Conservation (phyloP, 1,140 invertebrate species). For the Hirudo medicinalis region DNA sequence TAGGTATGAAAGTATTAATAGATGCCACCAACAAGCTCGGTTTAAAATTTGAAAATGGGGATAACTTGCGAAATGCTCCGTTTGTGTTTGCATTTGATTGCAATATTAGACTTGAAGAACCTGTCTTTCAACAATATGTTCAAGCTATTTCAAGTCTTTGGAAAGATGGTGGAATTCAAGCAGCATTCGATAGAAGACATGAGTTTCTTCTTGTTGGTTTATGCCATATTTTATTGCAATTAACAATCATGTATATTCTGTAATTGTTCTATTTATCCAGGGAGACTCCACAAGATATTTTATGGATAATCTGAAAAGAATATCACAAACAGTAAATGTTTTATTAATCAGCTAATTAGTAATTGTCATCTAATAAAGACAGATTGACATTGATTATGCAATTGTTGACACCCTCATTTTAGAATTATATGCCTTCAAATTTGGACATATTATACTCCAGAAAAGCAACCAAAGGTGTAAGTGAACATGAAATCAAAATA, state of each 20-base stretch:
- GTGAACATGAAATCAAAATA: constrained; percentile 81
- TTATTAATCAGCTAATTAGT: constrained; percentile 9
- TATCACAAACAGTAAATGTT: constrained; percentile 53
- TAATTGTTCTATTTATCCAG: constrained; percentile 39
- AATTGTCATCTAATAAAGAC: background rate
- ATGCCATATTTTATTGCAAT: background rate
- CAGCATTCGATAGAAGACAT: constrained; percentile 89
- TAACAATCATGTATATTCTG: background rate
- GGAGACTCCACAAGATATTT: constrained; percentile 89
- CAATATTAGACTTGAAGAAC: constrained; percentile 56
- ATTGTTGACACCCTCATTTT: constrained; percentile 22
- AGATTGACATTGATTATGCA: background rate
- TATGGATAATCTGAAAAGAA: constrained; percentile 73
- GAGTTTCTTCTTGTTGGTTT: constrained; percentile 97
- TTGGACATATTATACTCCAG: constrained; percentile 86
- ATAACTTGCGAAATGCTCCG: constrained; percentile 28
- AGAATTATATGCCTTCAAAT: constrained; percentile 75
- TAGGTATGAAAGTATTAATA: constrained; percentile 81
- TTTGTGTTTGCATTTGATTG: constrained; percentile 44
- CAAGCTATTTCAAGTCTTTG: constrained; percentile 64
- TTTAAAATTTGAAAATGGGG: constrained; percentile 74
- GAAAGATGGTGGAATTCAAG: constrained; percentile 83
- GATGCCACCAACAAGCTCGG: constrained; percentile 82
- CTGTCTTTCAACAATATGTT: constrained; percentile 67
- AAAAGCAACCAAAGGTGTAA: constrained; percentile 92